phyloP scores from a whole-genome alignment of 2,113 vertebrate species.

The Phalacrocorax brasilianus region DNA sequence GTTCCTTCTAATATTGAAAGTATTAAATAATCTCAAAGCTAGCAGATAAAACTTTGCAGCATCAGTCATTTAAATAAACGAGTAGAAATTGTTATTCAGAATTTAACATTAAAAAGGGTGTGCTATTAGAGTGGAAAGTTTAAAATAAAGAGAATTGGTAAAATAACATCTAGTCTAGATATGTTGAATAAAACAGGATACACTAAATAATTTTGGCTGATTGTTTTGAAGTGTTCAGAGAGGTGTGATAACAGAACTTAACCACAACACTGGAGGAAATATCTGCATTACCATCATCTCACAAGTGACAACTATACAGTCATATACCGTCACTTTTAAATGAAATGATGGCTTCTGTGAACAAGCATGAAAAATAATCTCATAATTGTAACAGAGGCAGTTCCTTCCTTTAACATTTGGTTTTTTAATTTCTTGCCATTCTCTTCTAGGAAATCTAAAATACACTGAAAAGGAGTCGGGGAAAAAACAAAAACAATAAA shows the following conservation, averaged over 20 bases:
- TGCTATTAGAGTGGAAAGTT: background rate
- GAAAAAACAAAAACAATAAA: background rate
- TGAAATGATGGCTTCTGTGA: background rate
- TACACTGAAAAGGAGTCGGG: accelerated
- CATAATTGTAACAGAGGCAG: background rate
- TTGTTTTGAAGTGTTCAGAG: background rate
- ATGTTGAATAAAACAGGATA: background rate
- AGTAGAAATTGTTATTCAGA: background rate
- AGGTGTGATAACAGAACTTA: background rate
- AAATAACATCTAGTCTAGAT: background rate
- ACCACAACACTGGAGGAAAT: background rate
- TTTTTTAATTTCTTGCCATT: background rate
- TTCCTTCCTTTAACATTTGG: background rate
- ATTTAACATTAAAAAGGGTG: background rate
- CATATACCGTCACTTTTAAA: background rate
- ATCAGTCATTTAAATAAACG: background rate
- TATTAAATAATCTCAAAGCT: background rate
- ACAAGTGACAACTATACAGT: background rate
- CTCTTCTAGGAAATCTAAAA: background rate
- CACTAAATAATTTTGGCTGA: background rate
- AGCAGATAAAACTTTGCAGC: background rate
- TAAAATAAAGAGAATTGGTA: background rate
- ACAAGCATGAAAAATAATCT: background rate
- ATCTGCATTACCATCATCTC: background rate
- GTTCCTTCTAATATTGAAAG: background rate